These are phyloP conservation scores for Leuciscus waleckii DNA, from an alignment of 2,797 vertebrate genomes.

Conservation along the genomic window DNA sequence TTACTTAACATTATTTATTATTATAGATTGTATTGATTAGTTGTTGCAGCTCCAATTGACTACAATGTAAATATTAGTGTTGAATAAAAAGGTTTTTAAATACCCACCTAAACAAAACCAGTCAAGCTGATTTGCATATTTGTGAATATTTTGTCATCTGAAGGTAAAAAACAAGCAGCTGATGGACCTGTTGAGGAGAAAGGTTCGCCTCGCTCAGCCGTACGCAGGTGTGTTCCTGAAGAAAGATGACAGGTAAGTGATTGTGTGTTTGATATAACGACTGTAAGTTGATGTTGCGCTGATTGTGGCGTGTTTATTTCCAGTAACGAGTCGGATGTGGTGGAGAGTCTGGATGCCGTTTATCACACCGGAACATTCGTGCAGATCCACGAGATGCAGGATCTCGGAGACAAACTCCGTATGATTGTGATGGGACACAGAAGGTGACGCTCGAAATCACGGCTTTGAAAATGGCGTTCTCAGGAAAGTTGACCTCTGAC, in stretches of 20 bases:
- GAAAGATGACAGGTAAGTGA: conserved; percentile 86
- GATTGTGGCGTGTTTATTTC: conserved; percentile 1
- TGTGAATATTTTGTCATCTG: background rate
- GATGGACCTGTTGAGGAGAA: conserved; percentile 92
- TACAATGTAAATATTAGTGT: too few relatives aligned
- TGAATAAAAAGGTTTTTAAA: too few relatives aligned
- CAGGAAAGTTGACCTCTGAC: background rate
- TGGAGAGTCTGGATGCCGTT: conserved; percentile 88
- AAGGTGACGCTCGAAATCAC: conserved; percentile 74
- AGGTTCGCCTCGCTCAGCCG: conserved; percentile 94
- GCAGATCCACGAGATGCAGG: conserved; percentile 99
- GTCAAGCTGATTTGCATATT: too few relatives aligned
- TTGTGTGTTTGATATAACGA: too few relatives aligned
- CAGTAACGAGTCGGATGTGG: conserved; percentile 93
- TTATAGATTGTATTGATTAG: background rate
- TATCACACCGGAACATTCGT: conserved; percentile 95
- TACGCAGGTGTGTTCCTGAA: conserved; percentile 96
- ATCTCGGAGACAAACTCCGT: conserved; percentile 94
- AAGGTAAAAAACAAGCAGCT: conserved; percentile 94
- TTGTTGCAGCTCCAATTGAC: background rate
- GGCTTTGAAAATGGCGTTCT: background rate
- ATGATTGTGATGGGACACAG: conserved; percentile 99
- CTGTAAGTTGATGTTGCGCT: background rate
- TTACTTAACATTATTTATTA: too few relatives aligned
- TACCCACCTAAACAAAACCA: background rate